These are phyloP conservation scores for Beaufortia kweichowensis DNA, from an alignment of 2,113 vertebrate genomes.

Conservation along the genomic window DNA sequence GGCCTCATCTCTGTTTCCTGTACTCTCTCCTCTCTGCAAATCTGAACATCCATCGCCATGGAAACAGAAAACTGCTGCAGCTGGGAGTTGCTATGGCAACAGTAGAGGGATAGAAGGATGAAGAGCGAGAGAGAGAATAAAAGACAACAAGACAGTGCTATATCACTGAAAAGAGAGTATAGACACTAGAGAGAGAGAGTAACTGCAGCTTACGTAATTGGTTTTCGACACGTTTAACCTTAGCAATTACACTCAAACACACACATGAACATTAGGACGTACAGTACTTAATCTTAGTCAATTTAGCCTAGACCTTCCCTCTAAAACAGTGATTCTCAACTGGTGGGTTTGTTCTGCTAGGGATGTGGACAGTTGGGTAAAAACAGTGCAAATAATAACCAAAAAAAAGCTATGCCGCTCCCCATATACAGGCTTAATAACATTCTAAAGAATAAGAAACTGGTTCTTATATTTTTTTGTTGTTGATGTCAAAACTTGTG, in stretches of 20 bases:
- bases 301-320: neutral
- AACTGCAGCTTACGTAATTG: neutral
- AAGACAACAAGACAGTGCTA: constrained; percentile 58
- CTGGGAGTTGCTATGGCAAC: constrained; percentile 75
- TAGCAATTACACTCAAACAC: neutral
- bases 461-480: too few species aligned
- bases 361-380: too few species aligned
- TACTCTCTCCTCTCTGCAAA: constrained; percentile 68
- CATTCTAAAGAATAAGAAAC: too few species aligned
- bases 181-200: too few species aligned
- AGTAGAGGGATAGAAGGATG: constrained; percentile 54
- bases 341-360: neutral
- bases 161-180: constrained; percentile 68
- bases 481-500: too few species aligned
- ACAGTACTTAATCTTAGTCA: neutral
- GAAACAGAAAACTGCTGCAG: constrained; percentile 78
- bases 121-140: constrained; percentile 54
- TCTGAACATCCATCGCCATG: constrained; percentile 70
- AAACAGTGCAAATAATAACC: too few species aligned
- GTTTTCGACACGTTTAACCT: constrained; percentile 20
- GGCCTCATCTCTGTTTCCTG: constrained; percentile 38
- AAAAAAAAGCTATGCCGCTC: too few species aligned
- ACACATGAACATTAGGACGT: neutral
- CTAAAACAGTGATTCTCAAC: neutral
- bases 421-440: too few species aligned